Evolutionary conservation across 2,797 vertebrate species (phyloP), one percentile per base, ranked within the genome.

Genomic region (Coranthus polyacanthus): DNA sequence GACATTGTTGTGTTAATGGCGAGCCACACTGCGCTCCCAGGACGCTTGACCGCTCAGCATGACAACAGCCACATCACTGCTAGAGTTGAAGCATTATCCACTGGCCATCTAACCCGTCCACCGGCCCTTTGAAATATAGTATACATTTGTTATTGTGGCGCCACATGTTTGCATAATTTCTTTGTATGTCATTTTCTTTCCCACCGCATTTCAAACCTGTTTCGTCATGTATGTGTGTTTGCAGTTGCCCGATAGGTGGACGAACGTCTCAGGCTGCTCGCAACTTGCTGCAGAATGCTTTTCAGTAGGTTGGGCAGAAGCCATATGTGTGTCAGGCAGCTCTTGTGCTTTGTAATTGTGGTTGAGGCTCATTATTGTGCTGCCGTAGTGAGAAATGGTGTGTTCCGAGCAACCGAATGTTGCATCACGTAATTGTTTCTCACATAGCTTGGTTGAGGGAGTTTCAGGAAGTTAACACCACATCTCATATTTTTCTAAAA

Each of bases 1-100:
- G 78, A 75, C 80, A 76, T 84, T 86, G 78, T 86, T 90, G 67
- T 66, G 69, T 77, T 80, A 81, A 84, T 87, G 61, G 37, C 0
- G 3, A 69, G 57, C 67, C 54, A 58, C 52, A 56, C 45, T 59
- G 59, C 2, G 13, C 53, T 81, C 53, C 64, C 75, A 78, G 71
- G 67, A 71, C 20, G 45, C 72, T 38, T 18, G 34, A 39, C 59
- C 17, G 3, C 73, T 51, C 60, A 16, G 44, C 68, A 52, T 17
- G 65, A 60, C 54, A 64, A 55, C 58, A 60, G 41, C 24, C 45
- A 26, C 66, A 68, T 63, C 20, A 2, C 50, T 42, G 50, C 22
- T 42, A 9, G 38, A 58, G 29, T 29, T 11, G 2, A 39, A 37
- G 42, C 29, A 12, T 72, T 50, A 50, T 54, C 20, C 29, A 24